These are phyloP conservation scores for Murina feae DNA, from an alignment of 2,113 vertebrate genomes.

Conservation along the genomic window DNA sequence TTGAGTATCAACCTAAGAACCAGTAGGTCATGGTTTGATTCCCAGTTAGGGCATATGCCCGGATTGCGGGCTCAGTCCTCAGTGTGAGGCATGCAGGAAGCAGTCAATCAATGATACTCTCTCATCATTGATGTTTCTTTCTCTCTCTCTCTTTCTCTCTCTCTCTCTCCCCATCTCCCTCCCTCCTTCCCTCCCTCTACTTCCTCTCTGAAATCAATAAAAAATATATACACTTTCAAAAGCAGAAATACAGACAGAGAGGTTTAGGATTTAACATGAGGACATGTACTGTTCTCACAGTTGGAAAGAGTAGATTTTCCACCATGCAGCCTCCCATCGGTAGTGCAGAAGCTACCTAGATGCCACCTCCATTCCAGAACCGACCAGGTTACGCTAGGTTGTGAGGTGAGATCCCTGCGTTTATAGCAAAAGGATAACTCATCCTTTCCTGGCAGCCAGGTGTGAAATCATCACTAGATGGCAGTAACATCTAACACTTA, in stretches of 20 bases:
- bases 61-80: too few relatives aligned
- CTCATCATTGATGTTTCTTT: too few relatives aligned
- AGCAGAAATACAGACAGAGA: neutral
- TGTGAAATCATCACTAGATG: conserved; percentile 68
- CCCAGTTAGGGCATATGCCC: too few relatives aligned
- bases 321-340: neutral
- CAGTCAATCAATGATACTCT: too few relatives aligned
- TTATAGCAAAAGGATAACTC: neutral
- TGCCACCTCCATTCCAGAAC: neutral
- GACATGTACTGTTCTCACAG: neutral
- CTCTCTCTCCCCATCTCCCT: too few relatives aligned
- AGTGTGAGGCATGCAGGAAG: too few relatives aligned
- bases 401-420: rapidly evolving
- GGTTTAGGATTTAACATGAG: neutral
- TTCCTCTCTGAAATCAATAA: too few relatives aligned
- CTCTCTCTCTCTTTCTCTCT: too few relatives aligned
- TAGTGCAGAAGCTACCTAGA: neutral
- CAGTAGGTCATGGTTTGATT: too few relatives aligned
- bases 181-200: too few relatives aligned
- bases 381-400: rapidly evolving
- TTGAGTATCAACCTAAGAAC: too few relatives aligned
- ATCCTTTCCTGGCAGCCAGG: neutral
- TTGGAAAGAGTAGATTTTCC: neutral
- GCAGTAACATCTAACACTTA: conserved; percentile 68
- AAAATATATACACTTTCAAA: too few relatives aligned